Evolutionary conservation across 2,113 vertebrate species (phyloP).

Genomic region (Spheniscus mendiculus): DNA sequence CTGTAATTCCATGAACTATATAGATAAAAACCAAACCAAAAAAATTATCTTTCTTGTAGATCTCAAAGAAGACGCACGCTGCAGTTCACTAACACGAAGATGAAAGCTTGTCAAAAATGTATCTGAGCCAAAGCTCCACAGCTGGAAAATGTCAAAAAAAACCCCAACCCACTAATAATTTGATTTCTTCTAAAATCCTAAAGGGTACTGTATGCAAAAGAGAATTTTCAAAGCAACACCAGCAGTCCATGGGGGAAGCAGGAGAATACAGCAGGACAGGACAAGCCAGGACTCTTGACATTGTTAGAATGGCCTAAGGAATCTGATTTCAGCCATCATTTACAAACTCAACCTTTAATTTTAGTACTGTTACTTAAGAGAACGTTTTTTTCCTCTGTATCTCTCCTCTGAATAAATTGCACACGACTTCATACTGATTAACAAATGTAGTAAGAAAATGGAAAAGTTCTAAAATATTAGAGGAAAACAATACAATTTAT

Average conservation of each 20-base stretch:
- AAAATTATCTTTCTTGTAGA: background rate
- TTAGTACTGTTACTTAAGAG: background rate
- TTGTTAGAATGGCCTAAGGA: background rate
- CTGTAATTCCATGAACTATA: background rate
- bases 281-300: background rate
- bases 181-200: background rate
- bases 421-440: background rate
- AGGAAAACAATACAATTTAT: background rate
- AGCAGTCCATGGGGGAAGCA: background rate
- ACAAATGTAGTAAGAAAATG: background rate
- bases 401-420: background rate
- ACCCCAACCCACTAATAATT: background rate
- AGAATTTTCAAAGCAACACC: background rate
- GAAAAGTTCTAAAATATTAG: background rate
- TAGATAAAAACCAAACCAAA: background rate
- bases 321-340: background rate
- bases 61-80: accelerated
- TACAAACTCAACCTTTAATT: background rate
- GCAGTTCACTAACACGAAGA: background rate
- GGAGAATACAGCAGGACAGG: background rate
- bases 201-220: background rate
- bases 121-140: background rate
- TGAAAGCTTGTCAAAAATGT: background rate
- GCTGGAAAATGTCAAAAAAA: background rate
- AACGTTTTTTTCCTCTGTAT: background rate